A percentile compares a stretch with the other conserved stretches of the same genome.
Conservation (phyloP, 2,797 vertebrate species). For the Xenopus petersii region DNA sequence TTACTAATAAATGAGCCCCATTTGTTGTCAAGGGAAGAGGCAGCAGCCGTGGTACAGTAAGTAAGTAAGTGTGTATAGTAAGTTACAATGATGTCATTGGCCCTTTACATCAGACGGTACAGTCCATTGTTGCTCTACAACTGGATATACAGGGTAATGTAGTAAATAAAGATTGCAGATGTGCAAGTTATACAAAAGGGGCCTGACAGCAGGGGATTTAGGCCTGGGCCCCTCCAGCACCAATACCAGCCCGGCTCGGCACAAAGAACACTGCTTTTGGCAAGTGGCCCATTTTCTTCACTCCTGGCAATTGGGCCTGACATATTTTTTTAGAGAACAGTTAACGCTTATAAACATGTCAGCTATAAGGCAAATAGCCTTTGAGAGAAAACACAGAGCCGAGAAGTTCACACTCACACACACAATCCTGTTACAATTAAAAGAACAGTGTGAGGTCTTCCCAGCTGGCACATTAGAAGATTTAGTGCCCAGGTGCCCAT, state of each 20-base stretch:
- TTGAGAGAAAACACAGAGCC: conserved; percentile 61
- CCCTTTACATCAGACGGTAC: too few species aligned
- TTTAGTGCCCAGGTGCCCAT: conserved; percentile 52
- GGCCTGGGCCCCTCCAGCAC: too few species aligned
- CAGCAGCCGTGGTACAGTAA: too few species aligned
- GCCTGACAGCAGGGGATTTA: too few species aligned
- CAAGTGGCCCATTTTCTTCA: conserved; percentile 38
- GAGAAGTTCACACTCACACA: conserved; percentile 45
- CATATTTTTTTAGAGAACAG: conserved; percentile 65
- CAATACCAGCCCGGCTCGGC: not conserved
- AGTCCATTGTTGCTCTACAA: too few species aligned
- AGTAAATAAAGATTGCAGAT: too few species aligned
- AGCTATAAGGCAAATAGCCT: conserved; percentile 60
- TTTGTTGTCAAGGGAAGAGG: too few species aligned
- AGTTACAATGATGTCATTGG: too few species aligned
- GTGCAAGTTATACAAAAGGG: too few species aligned
- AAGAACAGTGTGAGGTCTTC: conserved; percentile 57
- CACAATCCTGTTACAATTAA: conserved; percentile 52
- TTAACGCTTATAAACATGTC: conserved; percentile 67
- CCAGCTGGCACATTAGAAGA: conserved; percentile 24
- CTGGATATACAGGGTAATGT: too few species aligned
- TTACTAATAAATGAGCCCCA: too few species aligned
- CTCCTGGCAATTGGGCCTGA: conserved; percentile 56
- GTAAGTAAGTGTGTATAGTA: too few species aligned
- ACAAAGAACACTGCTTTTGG: conserved; percentile 52